Conservation (phyloP, 1,140 invertebrate genomes). For the Yoshiicerus persimilis region DNA sequence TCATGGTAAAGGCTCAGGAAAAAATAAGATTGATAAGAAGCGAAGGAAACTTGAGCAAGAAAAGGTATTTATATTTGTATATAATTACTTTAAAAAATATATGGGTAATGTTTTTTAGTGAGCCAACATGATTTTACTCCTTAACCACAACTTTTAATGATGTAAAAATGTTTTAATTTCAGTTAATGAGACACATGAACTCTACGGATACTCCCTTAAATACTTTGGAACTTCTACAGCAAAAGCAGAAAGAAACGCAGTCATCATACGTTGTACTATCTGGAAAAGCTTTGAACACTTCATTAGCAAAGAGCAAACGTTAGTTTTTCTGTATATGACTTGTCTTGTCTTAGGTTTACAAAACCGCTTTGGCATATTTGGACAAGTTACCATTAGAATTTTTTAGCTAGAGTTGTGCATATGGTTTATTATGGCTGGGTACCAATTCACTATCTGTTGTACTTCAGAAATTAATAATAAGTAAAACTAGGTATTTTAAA, state of each 20-base stretch:
- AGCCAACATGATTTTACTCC: no score
- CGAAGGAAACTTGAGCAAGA: conserved; percentile 94
- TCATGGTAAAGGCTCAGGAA: conserved; percentile 98
- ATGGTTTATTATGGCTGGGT: no score
- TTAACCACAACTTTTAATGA: background rate
- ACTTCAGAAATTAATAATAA: no score
- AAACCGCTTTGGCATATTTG: no score
- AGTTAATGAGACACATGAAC: conserved; percentile 97
- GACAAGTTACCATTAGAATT: no score
- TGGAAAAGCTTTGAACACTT: conserved; percentile 64
- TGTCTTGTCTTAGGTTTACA: no score
- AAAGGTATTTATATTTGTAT: conserved; percentile 61
- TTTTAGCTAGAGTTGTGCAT: no score
- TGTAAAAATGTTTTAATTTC: conserved; percentile 36
- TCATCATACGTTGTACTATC: conserved; percentile 92
- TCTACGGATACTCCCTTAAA: conserved; percentile 96
- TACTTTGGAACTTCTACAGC: conserved; percentile 89
- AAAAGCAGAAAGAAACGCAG: conserved; percentile 95
- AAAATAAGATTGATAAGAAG: conserved; percentile 97
- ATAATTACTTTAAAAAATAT: background rate
- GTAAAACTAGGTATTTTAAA: no score
- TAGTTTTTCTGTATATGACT: background rate
- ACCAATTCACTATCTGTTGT: no score
- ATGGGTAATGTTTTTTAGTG: no score
- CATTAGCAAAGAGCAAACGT: conserved; percentile 17